phyloP scores from a whole-genome alignment of 2,888 invertebrate genomes.

The Chamaedrilus cognettii region DNA sequence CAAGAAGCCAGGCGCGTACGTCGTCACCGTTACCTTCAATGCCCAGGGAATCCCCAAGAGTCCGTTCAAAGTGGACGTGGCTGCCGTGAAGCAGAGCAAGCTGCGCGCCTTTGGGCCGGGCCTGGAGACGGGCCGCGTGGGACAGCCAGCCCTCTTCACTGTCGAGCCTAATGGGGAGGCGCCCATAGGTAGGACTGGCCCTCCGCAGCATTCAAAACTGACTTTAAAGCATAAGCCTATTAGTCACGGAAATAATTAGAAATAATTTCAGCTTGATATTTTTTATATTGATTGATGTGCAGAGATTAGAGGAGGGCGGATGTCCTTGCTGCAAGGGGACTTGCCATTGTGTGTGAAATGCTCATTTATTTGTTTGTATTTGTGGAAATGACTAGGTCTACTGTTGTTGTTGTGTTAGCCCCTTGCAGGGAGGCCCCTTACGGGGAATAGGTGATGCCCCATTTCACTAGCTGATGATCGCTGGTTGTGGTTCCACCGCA shows the following conservation, averaged over 20 bases:
- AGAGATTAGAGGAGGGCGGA: not conserved
- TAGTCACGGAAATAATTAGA: no score
- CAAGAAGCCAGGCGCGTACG: constrained; percentile 75
- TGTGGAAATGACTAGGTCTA: no score
- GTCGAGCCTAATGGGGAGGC: constrained; percentile 91
- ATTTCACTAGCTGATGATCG: no score
- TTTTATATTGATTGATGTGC: not conserved
- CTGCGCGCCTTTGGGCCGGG: constrained; percentile 87
- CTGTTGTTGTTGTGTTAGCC: no score
- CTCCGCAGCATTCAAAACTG: not conserved
- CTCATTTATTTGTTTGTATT: no score
- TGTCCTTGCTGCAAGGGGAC: no score
- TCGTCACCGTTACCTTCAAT: constrained; percentile 77
- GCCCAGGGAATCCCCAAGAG: constrained; percentile 79
- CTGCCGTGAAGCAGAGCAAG: constrained; percentile 76
- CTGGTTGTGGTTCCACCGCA: no score
- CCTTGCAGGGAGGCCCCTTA: no score
- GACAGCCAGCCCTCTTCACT: constrained; percentile 80
- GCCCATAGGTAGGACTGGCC: constrained; percentile 67
- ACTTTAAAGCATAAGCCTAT: no score
- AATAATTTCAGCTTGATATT: no score
- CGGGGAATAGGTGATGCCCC: no score
- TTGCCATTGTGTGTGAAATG: no score
- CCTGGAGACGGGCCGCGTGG: constrained; percentile 76
- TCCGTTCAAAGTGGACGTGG: constrained; percentile 70